Base-by-base conservation (phyloP, 2,797 vertebrate genomes). In the Lindbergichthys nudifrons region DNA sequence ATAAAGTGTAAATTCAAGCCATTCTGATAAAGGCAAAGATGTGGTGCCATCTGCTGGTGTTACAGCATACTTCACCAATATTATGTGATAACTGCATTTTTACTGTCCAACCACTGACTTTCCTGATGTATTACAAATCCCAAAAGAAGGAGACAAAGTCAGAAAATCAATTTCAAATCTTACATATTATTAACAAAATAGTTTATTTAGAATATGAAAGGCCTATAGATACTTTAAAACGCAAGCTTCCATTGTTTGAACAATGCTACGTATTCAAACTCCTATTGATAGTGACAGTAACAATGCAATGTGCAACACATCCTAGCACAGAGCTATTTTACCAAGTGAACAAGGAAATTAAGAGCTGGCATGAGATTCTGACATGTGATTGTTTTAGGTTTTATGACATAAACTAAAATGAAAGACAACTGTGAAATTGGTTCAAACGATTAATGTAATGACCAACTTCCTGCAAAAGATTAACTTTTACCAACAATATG, bases 31-130 rank as follows among this genome's bases (percentile, higher is more conserved):
- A 16, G 47, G 7, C 32, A 18, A 15, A 15, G n/a, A 13, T 69
- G n/a, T 65, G n/a, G 46, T 43, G 58, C 85, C 85, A 83, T 26
- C 88, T 88, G 16, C 60, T 60, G 85, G 78, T 51, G 12, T 65
- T 14, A 47, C 11, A n/a, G 11, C 41, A 3, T 26, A 75, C n/a
- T 65, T 69, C 16, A 45, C 14, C 8, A 43, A 23, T 1, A 62
- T 11, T 13, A 2, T 5, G 12, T 23, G 10, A 12, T 21, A n/a
- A 8, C 42, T 54, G 61, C 0, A 18, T 32, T 62, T n/a, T 57
- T 18, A 54, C 23, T 1, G 1, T 41, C 8, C 5, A 4, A 14
- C 16, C 23, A 41, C 21, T 53, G 36, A 39, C 26, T 45, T 41
- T 59, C 47, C 46, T 14, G 48, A 32, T 36, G 45, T 10, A 48